These are phyloP conservation scores for Reticulitermes lucifugus DNA, from an alignment of 2,888 invertebrate species.

Conservation along the genomic window DNA sequence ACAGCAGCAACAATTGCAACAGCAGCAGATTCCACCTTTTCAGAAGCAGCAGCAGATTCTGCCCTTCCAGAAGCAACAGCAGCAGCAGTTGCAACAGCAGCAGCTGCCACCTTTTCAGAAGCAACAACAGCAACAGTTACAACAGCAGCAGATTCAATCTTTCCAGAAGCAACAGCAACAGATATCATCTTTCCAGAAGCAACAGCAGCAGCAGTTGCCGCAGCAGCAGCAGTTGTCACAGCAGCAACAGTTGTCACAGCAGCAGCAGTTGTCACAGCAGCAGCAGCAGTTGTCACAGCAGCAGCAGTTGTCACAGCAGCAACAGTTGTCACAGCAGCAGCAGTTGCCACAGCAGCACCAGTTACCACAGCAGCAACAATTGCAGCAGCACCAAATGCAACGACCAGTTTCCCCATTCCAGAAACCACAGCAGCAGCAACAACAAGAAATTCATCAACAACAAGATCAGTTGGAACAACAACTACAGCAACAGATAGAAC, in stretches of 20 bases:
- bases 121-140: neutral
- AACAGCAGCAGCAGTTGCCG: neutral
- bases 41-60: neutral
- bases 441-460: neutral
- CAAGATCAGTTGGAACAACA: neutral
- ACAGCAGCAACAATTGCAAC: constrained; percentile 1
- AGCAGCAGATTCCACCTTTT: neutral
- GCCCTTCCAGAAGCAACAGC: neutral
- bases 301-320: neutral
- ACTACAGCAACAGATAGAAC: neutral
- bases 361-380: neutral
- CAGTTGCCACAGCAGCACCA: neutral
- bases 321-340: neutral
- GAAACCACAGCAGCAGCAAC: neutral
- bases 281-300: neutral
- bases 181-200: neutral
- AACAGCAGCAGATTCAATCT: neutral
- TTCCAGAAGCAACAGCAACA: neutral
- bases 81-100: neutral
- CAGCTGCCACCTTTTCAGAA: neutral
- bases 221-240: neutral
- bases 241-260: neutral
- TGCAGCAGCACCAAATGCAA: neutral
- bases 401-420: neutral
- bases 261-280: neutral